Conservation (phyloP, 2,888 invertebrate genomes). For the Hemistola chrysoprasaria region DNA sequence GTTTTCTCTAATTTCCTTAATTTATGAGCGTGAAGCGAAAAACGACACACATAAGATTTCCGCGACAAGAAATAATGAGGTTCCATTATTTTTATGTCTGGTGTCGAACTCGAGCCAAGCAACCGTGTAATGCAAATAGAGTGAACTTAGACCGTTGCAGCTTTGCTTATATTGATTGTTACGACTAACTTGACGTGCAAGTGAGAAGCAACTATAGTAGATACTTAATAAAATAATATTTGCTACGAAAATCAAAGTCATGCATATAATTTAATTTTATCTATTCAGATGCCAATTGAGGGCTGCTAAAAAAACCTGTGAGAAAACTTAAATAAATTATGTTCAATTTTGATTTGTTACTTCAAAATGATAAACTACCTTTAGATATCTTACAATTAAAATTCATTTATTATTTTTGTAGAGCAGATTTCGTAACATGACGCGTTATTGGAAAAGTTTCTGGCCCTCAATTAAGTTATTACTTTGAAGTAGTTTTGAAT, state of each 20-base stretch:
- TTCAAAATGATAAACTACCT: too few species aligned
- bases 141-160: constrained; percentile 51
- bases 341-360: too few species aligned
- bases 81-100: constrained; percentile 39
- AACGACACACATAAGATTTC: constrained; percentile 27
- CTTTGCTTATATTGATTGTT: constrained; percentile 50
- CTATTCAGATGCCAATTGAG: too few species aligned
- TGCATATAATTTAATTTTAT: too few species aligned
- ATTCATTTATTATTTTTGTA: background rate
- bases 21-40: constrained; percentile 30
- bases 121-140: constrained; percentile 49
- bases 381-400: too few species aligned
- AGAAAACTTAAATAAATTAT: too few species aligned
- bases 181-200: constrained; percentile 29
- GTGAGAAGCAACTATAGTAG: too few species aligned
- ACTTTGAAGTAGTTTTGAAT: constrained; percentile 4
- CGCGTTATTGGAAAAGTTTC: constrained; percentile 17
- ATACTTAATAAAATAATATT: too few species aligned
- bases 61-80: constrained; percentile 29
- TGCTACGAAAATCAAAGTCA: too few species aligned
- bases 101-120: constrained; percentile 34
- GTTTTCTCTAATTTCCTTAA: constrained; percentile 26
- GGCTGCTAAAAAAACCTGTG: too few species aligned
- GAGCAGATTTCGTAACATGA: background rate
- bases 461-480: constrained; percentile 14